Evolutionary conservation across 1,140 invertebrate species (phyloP).

Genomic region (Eurosta solidaginis): DNA sequence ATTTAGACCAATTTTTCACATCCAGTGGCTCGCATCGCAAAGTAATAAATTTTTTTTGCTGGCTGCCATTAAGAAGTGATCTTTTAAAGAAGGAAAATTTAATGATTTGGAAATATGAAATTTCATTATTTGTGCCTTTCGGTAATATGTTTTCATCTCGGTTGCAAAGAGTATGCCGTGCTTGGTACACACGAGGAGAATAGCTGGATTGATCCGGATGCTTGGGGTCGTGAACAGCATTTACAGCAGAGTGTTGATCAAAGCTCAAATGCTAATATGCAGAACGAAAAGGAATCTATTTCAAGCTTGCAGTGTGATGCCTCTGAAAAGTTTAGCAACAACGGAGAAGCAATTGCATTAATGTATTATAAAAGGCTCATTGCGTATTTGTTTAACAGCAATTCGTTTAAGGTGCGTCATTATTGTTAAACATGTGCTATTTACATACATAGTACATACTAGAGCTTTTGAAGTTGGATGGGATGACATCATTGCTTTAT

Average conservation of each 20-base stretch:
- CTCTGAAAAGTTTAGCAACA: not conserved
- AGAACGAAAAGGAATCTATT: slow-evolving; percentile 17
- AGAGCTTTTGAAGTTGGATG: no score
- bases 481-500: slow-evolving; percentile 21
- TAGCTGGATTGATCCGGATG: slow-evolving; percentile 45
- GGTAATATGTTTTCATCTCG: not conserved
- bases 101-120: not conserved
- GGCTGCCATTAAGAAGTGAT: not conserved
- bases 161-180: not conserved
- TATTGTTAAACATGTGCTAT: not conserved
- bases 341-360: slow-evolving; percentile 42
- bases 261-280: not conserved
- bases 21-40: no score
- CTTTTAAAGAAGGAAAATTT: not conserved
- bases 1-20: no score
- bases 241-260: not conserved
- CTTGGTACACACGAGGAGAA: slow-evolving; percentile 33
- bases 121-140: not conserved
- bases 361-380: slow-evolving; percentile 51
- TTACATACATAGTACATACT: not conserved
- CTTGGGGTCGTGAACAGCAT: slow-evolving; percentile 39
- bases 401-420: slow-evolving; percentile 43
- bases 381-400: slow-evolving; percentile 42
- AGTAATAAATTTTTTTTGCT: not conserved
- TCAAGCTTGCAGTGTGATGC: not conserved